Evolutionary conservation across 2,888 invertebrate genomes (phyloP).

Genomic region (Agonopterix subpropinquella): DNA sequence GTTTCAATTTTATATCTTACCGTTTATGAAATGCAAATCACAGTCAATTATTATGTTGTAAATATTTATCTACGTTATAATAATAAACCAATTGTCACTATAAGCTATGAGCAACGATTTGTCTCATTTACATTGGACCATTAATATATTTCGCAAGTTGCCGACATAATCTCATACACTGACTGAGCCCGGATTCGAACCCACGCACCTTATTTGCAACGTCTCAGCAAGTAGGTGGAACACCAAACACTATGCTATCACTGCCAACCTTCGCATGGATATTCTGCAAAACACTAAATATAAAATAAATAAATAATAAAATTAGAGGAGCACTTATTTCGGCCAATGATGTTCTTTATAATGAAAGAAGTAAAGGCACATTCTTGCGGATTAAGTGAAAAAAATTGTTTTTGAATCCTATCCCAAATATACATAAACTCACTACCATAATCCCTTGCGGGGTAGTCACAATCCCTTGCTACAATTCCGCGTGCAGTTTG

Average conservation of each 20-base stretch:
- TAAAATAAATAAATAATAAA: too few relatives aligned
- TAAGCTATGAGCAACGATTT: conserved; percentile 28
- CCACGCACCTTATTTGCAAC: conserved; percentile 69
- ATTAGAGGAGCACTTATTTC: too few relatives aligned
- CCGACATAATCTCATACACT: conserved; percentile 36
- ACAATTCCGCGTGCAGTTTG: too few relatives aligned
- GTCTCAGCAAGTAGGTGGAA: conserved; percentile 44
- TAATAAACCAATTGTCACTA: conserved; percentile 8
- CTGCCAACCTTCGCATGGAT: conserved; percentile 3
- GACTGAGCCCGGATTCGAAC: conserved; percentile 46
- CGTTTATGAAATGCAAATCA: too few relatives aligned
- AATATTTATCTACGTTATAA: conserved; percentile 9
- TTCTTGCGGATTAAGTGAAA: too few relatives aligned
- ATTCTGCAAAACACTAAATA: conserved; percentile 8
- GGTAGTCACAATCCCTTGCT: too few relatives aligned
- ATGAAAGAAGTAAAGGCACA: too few relatives aligned
- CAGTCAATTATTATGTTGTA: background rate
- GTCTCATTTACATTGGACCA: conserved; percentile 48
- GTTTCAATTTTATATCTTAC: too few relatives aligned
- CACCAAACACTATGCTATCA: conserved; percentile 9
- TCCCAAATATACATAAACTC: too few relatives aligned
- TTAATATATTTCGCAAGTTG: conserved; percentile 55
- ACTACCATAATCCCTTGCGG: too few relatives aligned
- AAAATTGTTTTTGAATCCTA: too few relatives aligned
- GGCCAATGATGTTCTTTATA: too few relatives aligned